Evolutionary conservation across 2,797 vertebrate species (phyloP).

Genomic region (Molothrus ater): DNA sequence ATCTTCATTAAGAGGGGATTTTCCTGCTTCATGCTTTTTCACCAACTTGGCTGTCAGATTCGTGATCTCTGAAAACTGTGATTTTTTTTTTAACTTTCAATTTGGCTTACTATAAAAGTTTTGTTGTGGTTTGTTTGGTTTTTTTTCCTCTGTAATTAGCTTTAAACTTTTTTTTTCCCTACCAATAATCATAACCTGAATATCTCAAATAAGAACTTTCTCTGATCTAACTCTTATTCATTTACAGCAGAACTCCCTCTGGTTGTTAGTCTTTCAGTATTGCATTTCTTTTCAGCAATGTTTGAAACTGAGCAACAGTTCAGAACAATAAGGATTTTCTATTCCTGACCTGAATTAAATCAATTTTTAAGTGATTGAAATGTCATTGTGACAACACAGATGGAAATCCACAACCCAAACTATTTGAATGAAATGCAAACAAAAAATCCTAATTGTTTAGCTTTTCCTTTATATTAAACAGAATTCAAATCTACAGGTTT

Average conservation of each 20-base stretch:
- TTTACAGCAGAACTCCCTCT: neutral
- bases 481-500: neutral
- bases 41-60: neutral
- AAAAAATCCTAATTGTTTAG: neutral
- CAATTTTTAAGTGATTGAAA: neutral
- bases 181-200: neutral
- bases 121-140: neutral
- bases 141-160: neutral
- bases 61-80: rapidly evolving
- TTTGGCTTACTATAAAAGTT: neutral
- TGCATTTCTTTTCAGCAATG: neutral
- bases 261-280: neutral
- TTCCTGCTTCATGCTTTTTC: neutral
- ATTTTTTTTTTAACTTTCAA: neutral
- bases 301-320: neutral
- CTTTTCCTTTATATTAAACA: neutral
- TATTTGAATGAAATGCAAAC: neutral
- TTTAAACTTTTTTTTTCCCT: neutral
- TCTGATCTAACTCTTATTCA: neutral
- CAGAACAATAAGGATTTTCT: neutral
- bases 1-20: neutral
- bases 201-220: neutral
- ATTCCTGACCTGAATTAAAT: neutral
- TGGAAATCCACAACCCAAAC: neutral
- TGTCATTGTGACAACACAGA: neutral